Evolutionary conservation across 2,888 invertebrate species (phyloP), one percentile per base, ranked within the genome.

Genomic region (Phytoseiulus persimilis): DNA sequence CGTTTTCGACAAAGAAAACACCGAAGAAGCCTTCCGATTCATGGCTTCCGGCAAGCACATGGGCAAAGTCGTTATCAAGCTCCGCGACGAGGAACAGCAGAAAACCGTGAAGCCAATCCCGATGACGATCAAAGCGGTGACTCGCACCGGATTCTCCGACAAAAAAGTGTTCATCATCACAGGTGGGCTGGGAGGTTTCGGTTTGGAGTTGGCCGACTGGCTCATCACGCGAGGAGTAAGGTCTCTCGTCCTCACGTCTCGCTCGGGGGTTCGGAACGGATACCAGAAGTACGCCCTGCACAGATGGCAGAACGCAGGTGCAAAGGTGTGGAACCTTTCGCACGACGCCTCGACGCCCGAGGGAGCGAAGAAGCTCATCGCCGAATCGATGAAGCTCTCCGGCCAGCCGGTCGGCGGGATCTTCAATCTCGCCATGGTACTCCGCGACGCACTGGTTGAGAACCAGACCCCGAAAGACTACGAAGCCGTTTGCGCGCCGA

Each of bases 391-490:
- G 31, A 93, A 93, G 91, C 92, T 95, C 90, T 87, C 87, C 5
- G 87, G 87, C 33, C 96, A 95, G 14, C 94, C 95, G 89, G 94
- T 97, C 90, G 97, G 96, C 90, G 97, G 95, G 91, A 95, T 98
- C 90, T 98, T 98, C 94, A 97, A 98, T 93, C 94, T 98, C 91
- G 98, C 98, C 65, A 98, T 96, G 92, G 98, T 94, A 90, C 94
- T 98, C 90, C 94, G 95, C 33, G 98, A 98, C 93, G 96, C 95
- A 23, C 94, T 96, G 92, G 94, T 98, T 91, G 96, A 97, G 93
- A 96, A 97, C 93, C 96, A 96, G 93, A 95, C 95, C 0, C 95
- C 95, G 90, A 95, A 94, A 83, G 95, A 96, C 93, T 98, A 96
- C 93, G 94, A 95, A 91, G 94, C 95, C 11, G 97, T 97, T 0